Conservation (phyloP, 2,113 vertebrate genomes). For the Mustela lutreola region DNA sequence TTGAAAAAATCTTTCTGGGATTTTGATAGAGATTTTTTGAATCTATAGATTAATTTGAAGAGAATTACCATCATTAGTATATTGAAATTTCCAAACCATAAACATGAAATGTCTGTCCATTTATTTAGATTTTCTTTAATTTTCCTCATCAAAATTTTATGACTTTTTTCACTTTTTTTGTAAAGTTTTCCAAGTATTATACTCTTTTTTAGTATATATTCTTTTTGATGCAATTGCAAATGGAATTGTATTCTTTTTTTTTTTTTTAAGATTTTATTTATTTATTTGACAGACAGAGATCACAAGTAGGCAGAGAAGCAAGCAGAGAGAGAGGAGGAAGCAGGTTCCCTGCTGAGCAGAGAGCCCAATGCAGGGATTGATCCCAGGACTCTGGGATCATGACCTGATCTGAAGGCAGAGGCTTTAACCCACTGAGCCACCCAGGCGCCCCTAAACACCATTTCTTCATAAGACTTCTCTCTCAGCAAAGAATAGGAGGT, state of each 20-base stretch:
- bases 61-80: not conserved
- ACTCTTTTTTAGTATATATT: not conserved
- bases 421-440: too few relatives aligned
- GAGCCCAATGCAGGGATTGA: too few relatives aligned
- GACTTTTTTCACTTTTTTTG: not conserved
- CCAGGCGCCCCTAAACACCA: too few relatives aligned
- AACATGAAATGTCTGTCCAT: not conserved
- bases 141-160: not conserved
- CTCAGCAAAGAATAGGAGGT: not conserved
- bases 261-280: too few relatives aligned
- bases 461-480: not conserved
- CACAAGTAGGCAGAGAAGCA: too few relatives aligned
- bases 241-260: not conserved
- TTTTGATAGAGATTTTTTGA: not conserved
- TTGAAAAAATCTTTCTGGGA: not conserved
- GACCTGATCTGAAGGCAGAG: too few relatives aligned
- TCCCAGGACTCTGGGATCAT: too few relatives aligned
- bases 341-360: too few relatives aligned
- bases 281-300: too few relatives aligned
- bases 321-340: too few relatives aligned
- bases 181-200: not conserved
- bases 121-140: not conserved
- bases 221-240: not conserved
- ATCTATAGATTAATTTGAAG: not conserved
- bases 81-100: not conserved